Conservation (phyloP, 2,797 vertebrate genomes). For the Scyliorhinus canicula region DNA sequence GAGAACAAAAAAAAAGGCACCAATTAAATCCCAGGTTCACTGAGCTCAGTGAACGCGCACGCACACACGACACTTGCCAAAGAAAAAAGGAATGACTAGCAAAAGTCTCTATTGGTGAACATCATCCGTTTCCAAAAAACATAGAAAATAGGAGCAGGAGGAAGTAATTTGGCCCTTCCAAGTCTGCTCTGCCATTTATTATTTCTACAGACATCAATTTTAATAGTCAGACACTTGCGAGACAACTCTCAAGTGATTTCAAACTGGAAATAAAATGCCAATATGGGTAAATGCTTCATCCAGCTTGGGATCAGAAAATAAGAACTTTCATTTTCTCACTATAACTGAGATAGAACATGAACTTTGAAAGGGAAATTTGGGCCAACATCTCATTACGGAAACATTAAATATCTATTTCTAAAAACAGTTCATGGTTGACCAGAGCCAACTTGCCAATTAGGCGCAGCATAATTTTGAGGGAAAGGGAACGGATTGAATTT, state of each 20-base stretch:
- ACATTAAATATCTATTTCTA: background rate
- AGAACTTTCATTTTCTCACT: background rate
- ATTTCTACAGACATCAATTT: background rate
- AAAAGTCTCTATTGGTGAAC: background rate
- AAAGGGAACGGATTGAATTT: background rate
- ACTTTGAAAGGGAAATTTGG: background rate
- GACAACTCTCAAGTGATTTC: background rate
- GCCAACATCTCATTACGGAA: background rate
- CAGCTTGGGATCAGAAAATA: background rate
- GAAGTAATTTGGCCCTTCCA: too few relatives aligned
- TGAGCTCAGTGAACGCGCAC: background rate
- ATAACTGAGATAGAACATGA: background rate
- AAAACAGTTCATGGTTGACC: background rate
- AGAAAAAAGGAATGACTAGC: background rate
- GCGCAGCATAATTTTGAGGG: background rate
- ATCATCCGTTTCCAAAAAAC: background rate
- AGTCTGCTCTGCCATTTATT: too few relatives aligned
- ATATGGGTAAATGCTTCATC: background rate
- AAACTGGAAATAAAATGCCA: background rate
- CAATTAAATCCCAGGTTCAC: background rate
- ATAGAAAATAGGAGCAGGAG: too few relatives aligned
- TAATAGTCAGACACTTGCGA: background rate
- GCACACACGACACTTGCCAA: background rate
- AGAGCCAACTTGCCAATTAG: background rate
- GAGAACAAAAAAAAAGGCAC: conserved; percentile 41